Evolutionary conservation across 2,797 vertebrate genomes (phyloP).

Genomic region (Gymnothorax reevesii): DNA sequence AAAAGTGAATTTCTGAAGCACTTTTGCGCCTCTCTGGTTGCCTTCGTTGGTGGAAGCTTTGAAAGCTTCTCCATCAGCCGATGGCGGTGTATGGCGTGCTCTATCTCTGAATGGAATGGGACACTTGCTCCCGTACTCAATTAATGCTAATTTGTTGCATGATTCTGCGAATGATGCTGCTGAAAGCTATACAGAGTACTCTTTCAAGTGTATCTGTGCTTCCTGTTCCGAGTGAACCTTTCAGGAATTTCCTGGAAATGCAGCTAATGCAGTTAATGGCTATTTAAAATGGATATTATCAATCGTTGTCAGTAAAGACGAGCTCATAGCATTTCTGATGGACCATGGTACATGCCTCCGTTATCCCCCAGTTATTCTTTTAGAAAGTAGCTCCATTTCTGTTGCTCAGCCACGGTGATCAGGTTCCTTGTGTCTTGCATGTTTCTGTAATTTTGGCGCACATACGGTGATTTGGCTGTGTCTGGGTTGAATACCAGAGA

Average conservation of each 20-base stretch:
- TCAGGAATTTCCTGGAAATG: neutral
- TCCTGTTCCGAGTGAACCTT: neutral
- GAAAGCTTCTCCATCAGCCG: neutral
- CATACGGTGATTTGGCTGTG: neutral
- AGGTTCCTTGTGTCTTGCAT: neutral
- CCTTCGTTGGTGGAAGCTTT: neutral
- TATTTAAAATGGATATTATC: neutral
- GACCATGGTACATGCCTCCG: neutral
- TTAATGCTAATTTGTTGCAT: neutral
- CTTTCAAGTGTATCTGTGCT: neutral
- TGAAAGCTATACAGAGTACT: neutral
- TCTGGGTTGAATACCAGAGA: neutral
- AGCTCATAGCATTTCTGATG: neutral
- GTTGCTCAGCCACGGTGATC: neutral
- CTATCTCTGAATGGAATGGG: neutral
- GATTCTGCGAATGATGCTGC: neutral
- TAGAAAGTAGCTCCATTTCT: neutral
- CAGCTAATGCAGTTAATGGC: constrained; percentile 15
- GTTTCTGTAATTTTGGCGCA: neutral
- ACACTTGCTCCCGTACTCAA: neutral
- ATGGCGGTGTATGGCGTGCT: neutral
- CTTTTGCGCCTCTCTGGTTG: neutral
- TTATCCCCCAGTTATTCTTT: neutral
- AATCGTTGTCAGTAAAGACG: neutral
- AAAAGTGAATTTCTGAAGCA: neutral